Evolutionary conservation across 2,888 invertebrate species (phyloP), one percentile per base, ranked within the genome.

Genomic region (Dicranocentrus wangi): DNA sequence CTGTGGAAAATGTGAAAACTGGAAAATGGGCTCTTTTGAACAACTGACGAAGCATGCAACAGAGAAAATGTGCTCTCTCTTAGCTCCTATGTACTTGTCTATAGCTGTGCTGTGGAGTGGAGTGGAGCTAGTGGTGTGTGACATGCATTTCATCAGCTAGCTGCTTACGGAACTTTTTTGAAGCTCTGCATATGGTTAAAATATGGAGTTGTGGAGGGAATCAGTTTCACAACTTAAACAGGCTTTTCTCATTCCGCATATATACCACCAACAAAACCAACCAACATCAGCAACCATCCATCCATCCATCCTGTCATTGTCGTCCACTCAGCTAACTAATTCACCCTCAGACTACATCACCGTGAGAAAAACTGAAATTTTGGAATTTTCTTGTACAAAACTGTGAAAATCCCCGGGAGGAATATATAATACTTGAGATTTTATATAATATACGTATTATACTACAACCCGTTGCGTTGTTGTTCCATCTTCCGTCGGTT

Each of bases 21-120:
- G 39, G 28, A 75, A 68, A 55, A 76, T 27, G 1, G 58, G 28
- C 47, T 68, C 68, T 68, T 76, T 76, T 55, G 58, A 75, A 58
- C 75, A 75, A 75, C 75, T 76, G 76, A 76, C 68, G 76, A 76
- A 23, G 28, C 68, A 68, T 76, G 60, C 23, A 68, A 61, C 28
- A 76, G 42, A 42, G 21, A 43, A 28, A 68, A 42, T 53, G 10
- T 32, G 32, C 10, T 32, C n/a, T n/a, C n/a, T n/a, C n/a, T 32
- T 32, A 32, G 32, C 32, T 32, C 76, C 68, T 68, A 76, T 68
- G 47, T 68, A 76, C 68, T 68, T 76, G 76, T n/a, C n/a, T n/a
- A n/a, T n/a, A n/a, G n/a, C n/a, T n/a, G n/a, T n/a, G n/a, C n/a
- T n/a, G n/a, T n/a, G n/a, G n/a, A n/a, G n/a, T n/a, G 76, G 60